These are phyloP conservation scores for Hemicentrotus pulcherrimus DNA, from an alignment of 35 echinoderm and acorn worm genomes.

Conservation along the genomic window DNA sequence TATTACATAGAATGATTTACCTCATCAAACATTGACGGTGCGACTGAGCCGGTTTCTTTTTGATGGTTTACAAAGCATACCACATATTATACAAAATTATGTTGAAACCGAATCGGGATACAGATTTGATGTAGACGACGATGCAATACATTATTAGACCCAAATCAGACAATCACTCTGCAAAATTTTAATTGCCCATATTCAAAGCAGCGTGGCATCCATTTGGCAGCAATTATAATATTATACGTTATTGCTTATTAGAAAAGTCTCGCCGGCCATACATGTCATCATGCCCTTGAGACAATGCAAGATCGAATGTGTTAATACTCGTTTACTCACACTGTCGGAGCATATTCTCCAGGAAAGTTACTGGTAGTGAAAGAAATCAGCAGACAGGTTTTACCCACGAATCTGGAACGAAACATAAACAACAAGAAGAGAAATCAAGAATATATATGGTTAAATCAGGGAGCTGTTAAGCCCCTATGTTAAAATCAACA, in stretches of 20 bases:
- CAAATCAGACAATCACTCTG: background rate
- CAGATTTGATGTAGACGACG: too few relatives aligned
- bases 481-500: too few relatives aligned
- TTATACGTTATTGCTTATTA: background rate
- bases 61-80: background rate
- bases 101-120: too few relatives aligned
- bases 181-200: background rate
- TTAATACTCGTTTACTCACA: background rate
- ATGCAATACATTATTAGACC: background rate
- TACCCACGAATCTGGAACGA: background rate
- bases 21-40: too few relatives aligned
- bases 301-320: background rate
- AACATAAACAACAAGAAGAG: background rate
- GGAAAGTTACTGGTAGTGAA: background rate
- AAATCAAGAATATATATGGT: too few relatives aligned
- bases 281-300: background rate
- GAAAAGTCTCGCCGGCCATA: background rate
- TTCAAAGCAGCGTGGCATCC: background rate
- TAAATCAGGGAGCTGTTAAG: too few relatives aligned
- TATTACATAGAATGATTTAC: too few relatives aligned
- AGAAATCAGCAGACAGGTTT: slow-evolving; percentile 10
- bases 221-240: background rate
- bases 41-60: background rate
- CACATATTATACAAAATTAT: background rate
- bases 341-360: background rate